Evolutionary conservation across 23 tunicate species (phyloP).

Genomic region (Trididemnum miniatum): DNA sequence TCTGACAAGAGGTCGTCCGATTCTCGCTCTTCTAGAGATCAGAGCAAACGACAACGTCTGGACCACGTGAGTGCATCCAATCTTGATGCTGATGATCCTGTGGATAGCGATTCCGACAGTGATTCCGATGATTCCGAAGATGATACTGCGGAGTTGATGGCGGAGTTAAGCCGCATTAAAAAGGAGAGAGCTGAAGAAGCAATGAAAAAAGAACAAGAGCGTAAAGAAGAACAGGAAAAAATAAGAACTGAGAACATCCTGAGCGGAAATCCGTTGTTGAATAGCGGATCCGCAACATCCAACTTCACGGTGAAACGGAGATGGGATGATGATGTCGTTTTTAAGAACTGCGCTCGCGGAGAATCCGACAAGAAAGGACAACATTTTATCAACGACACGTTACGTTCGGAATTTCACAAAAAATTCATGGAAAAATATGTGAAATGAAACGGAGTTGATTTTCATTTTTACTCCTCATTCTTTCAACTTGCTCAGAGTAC

Average conservation of each 20-base stretch:
- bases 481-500: too few species aligned
- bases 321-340: constrained; percentile 98
- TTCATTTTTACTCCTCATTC: too few species aligned
- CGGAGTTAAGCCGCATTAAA: constrained; percentile 77
- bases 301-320: constrained; percentile 82
- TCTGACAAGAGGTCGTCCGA: constrained; percentile 75
- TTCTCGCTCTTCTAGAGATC: constrained; percentile 57
- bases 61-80: constrained; percentile 75
- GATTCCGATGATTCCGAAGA: constrained; percentile 86
- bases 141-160: constrained; percentile 84
- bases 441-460: too few species aligned
- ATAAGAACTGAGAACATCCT: constrained; percentile 92
- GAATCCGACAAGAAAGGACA: constrained; percentile 79
- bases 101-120: constrained; percentile 40
- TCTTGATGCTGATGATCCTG: constrained; percentile 89
- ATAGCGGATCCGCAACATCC: constrained; percentile 37
- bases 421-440: constrained; percentile 97
- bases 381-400: constrained; percentile 87
- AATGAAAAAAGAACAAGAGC: constrained; percentile 63
- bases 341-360: constrained; percentile 93
- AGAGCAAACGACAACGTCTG: constrained; percentile 62
- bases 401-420: constrained; percentile 93
- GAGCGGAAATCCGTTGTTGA: constrained; percentile 85
- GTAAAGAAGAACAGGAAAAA: constrained; percentile 78
- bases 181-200: constrained; percentile 92